These are phyloP conservation scores for Berghia stephanieae DNA, from an alignment of 1,140 invertebrate species.

Conservation along the genomic window DNA sequence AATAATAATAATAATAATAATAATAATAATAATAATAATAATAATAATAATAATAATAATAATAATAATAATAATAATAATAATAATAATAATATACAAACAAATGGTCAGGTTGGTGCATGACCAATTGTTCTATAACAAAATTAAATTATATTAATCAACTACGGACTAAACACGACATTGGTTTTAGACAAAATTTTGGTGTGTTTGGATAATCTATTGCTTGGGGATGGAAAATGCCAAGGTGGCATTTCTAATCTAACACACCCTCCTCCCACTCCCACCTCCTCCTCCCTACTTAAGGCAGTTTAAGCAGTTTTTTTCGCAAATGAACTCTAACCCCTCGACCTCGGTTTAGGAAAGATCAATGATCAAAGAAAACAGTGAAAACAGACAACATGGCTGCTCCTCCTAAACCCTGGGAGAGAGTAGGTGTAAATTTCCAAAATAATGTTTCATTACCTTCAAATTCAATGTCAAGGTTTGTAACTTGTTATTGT, in stretches of 20 bases:
- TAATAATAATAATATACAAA: background rate
- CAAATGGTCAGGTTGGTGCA: background rate
- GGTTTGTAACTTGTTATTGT: constrained; percentile 39
- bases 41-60: background rate
- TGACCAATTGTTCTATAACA: background rate
- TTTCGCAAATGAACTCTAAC: background rate
- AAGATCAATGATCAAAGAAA: background rate
- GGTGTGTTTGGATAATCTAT: background rate
- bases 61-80: background rate
- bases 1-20: constrained; percentile 9
- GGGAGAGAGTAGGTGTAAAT: constrained; percentile 61
- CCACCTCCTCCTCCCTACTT: background rate
- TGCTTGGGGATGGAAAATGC: too few species aligned
- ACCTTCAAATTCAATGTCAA: constrained; percentile 52
- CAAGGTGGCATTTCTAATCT: too few species aligned
- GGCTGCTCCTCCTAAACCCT: constrained; percentile 61
- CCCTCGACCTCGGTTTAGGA: background rate
- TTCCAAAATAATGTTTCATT: constrained; percentile 43
- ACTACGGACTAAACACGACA: background rate
- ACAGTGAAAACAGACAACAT: constrained; percentile 34
- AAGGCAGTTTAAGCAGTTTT: background rate
- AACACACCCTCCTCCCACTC: background rate
- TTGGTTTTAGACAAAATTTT: background rate
- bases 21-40: constrained; percentile 5
- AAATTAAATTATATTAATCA: background rate